Evolutionary conservation across 2,797 vertebrate genomes (phyloP), one percentile per base, ranked within the genome.

Genomic region (Halcyon leucocephala): DNA sequence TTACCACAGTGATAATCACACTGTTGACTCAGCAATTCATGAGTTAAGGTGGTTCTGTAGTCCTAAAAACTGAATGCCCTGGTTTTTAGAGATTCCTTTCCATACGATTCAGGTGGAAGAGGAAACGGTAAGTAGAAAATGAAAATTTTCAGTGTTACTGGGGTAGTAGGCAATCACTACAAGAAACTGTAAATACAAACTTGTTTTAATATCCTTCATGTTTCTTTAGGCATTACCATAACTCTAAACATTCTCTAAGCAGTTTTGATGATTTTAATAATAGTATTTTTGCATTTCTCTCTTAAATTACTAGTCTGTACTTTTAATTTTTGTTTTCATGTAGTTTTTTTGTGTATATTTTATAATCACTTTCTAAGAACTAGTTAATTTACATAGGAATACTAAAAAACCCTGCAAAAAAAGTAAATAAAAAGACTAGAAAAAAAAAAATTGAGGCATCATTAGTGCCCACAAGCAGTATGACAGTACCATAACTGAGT

Each of bases 71-170:
- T 2, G n/a, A 60, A 22, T 29, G 17, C 2, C 41, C 17, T 44
- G 19, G 3, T 4, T 52, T 18, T 12, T 29, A 46, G 2, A 60
- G 26, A 19, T 33, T 69, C 22, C 11, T 19, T 69, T 29, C 20
- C 44, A 11, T 4, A 62, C 14, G 12, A 64, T 8, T 37, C 26
- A 42, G 0, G 0, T 7, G 29, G 6, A 67, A 54, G 3, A 76
- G 17, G 15, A 78, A 80, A 66, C 7, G 5, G 4, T 9, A 54
- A n/a, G 6, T 20, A 76, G 5, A 44, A 62, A 70, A 66, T 3
- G 2, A 78, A 67, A 11, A 18, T 66, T 41, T 46, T 83, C 58
- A 14, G 7, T 1, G 2, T 19, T 48, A 51, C 1, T 14, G 16
- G 11, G 9, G 3, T 10, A 48, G 35, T 15, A 37, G 37, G 37